Base-by-base conservation (phyloP, 2,797 vertebrate genomes). In the Adelosebastes latens region DNA sequence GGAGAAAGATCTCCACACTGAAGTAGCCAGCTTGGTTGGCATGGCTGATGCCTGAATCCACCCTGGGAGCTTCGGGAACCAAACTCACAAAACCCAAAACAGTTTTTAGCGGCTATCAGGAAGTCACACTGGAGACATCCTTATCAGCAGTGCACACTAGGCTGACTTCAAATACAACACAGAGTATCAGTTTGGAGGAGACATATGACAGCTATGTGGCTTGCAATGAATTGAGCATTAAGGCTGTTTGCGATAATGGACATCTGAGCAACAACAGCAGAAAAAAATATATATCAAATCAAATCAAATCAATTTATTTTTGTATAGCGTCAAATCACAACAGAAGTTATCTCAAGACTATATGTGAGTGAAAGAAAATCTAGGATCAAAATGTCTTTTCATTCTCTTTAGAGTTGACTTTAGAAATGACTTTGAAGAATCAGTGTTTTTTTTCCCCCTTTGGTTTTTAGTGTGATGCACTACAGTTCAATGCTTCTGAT, bases 81-180 rank as follows among this genome's bases (percentile, higher is more conserved):
- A 58, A 76, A 86, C 60, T 80, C 69, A 83, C 74, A 75, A 79
- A 89, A 88, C 56, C 81, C 77, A 81, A 91, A 82, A 68, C 29
- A 36, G 72, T 88, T 88, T 70, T 85, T 36, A 73, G 78, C 67
- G 76, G 83, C 87, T 87, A 86, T 89, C 82, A 32, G 81, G 73
- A 84, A 76, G 87, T 83, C 83, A 72, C 85, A 84, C 86, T 56
- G 65, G 81, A 83, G 84, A 86, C 85, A 71, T 83, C 77, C 85
- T 93, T 94, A 93, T 94, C 92, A 84, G 88, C 85, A 8, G 64
- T 49, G 81, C 89, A 89, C 89, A 92, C 83, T 64, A 81, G 72
- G 81, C 84, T 71, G 85, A 83, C 89, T 86, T 85, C 74, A 86
- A 87, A 82, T 73, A 73, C 84, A 85, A 88, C 79, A 91, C 73